phyloP scores from a whole-genome alignment of 2,888 invertebrate species.

The Pollenia labialis region DNA sequence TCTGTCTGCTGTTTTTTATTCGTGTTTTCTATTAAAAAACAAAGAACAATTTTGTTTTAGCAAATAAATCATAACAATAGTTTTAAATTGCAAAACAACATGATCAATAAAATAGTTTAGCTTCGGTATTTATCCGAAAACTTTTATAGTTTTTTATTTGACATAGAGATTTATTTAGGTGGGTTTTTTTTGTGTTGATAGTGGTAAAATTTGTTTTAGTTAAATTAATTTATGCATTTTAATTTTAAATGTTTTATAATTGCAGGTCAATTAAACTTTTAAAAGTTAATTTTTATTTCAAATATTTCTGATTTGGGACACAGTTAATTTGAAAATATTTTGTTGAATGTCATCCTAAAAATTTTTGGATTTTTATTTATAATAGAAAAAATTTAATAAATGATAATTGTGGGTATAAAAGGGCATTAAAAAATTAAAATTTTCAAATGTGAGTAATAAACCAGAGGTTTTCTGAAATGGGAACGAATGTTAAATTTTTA shows the following conservation, averaged over 20 bases:
- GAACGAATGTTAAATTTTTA: too few species aligned
- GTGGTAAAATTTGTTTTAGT: constrained; percentile 5
- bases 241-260: background rate
- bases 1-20: background rate
- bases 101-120: constrained; percentile 41
- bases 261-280: background rate
- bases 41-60: constrained; percentile 32
- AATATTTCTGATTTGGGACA: too few species aligned
- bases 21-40: constrained; percentile 1
- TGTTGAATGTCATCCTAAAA: too few species aligned
- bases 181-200: background rate
- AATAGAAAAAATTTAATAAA: too few species aligned
- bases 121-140: constrained; percentile 23
- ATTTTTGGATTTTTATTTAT: too few species aligned
- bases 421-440: too few species aligned
- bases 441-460: too few species aligned
- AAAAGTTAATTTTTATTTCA: too few species aligned
- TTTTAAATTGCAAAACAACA: constrained; percentile 45
- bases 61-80: constrained; percentile 54
- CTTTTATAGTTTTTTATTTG: constrained; percentile 31
- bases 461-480: too few species aligned
- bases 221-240: constrained; percentile 37
- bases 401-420: too few species aligned
- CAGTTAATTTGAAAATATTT: too few species aligned
- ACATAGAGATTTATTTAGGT: constrained; percentile 23